phyloP scores from a whole-genome alignment of 2,113 vertebrate genomes.

The Carassius gibelio region DNA sequence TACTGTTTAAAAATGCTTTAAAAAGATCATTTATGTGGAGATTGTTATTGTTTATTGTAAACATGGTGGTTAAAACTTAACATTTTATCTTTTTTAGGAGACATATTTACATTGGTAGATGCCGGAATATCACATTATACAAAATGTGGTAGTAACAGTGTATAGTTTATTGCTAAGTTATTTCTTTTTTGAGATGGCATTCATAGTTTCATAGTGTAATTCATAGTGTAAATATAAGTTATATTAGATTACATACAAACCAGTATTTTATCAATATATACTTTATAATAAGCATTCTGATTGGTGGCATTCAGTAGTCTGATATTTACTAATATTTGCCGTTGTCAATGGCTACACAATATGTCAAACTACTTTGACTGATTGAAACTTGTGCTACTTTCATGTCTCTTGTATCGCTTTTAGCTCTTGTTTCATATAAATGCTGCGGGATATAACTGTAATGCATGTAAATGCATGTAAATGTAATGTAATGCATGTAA shows the following conservation, averaged over 20 bases:
- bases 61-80: conserved; percentile 4
- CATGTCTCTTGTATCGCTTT: not conserved
- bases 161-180: not conserved
- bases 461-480: no score
- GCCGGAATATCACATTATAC: not conserved
- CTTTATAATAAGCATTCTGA: not conserved
- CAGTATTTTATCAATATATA: not conserved
- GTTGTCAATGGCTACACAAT: not conserved
- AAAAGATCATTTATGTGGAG: conserved; percentile 16
- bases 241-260: not conserved
- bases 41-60: conserved; percentile 23
- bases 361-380: not conserved
- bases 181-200: not conserved
- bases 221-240: not conserved
- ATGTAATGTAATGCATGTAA: no score
- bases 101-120: not conserved
- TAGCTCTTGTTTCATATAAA: not conserved
- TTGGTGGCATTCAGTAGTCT: not conserved
- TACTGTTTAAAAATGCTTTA: not conserved
- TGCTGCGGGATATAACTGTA: not conserved
- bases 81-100: not conserved
- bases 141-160: not conserved
- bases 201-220: not conserved
- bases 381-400: not conserved
- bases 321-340: not conserved